These are phyloP conservation scores for Girardia tigrina DNA, from an alignment of 2,888 invertebrate genomes.

Conservation along the genomic window DNA sequence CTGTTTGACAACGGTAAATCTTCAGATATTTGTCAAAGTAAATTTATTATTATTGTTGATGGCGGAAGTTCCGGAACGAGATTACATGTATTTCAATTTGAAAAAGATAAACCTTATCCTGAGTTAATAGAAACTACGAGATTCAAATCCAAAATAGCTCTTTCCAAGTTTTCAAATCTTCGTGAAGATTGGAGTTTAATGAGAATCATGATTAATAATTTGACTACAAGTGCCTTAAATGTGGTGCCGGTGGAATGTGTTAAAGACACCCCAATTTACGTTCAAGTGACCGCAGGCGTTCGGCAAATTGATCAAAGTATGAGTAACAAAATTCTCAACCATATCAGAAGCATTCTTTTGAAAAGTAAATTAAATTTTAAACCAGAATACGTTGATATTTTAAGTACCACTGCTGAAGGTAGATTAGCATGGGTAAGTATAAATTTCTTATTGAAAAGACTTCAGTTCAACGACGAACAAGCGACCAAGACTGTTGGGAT, in stretches of 20 bases:
- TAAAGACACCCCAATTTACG: background rate
- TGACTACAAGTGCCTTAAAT: background rate
- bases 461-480: background rate
- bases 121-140: background rate
- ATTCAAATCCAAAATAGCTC: background rate
- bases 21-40: background rate
- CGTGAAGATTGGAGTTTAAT: constrained; percentile 23
- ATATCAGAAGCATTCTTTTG: constrained; percentile 16
- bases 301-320: background rate
- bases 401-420: constrained; percentile 25
- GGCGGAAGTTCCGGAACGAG: constrained; percentile 29
- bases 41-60: constrained; percentile 27
- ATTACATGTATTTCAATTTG: constrained; percentile 21
- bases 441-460: constrained; percentile 12
- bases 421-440: constrained; percentile 28
- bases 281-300: constrained; percentile 29
- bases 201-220: background rate
- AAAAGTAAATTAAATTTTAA: constrained; percentile 19
- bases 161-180: constrained; percentile 23
- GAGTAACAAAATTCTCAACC: constrained; percentile 13
- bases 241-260: constrained; percentile 7
- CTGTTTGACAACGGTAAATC: too few relatives aligned
- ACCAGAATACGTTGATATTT: constrained; percentile 2
- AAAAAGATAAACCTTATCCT: background rate
- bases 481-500: constrained; percentile 12